Base-by-base conservation (phyloP, 2,113 vertebrate species). In the Glaucidium brasilianum region DNA sequence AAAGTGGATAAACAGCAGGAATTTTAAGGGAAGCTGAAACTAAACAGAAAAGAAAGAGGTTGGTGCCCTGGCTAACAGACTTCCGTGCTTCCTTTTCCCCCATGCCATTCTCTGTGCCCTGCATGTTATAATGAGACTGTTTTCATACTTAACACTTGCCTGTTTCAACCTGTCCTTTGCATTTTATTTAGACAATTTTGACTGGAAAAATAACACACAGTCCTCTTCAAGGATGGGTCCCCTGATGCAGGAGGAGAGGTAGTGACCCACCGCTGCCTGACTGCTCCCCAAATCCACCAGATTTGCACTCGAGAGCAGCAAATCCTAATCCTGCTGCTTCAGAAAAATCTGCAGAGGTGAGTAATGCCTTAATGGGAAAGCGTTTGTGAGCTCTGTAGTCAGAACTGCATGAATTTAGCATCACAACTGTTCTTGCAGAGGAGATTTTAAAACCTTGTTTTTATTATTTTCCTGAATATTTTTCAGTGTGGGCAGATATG, bases 1-100 rank as follows among this genome's bases (percentile, higher is more conserved):
- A 95, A 96, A 96, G 80, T 85, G 88, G 96, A 94, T 92, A 91
- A 93, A 96, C 94, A 94, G 91, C 74, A 95, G 86, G 92, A 95
- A 87, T 96, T 91, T 88, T 75, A 87, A 94, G 60, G 84, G 69
- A 95, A 91, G 86, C 69, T 84, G 83, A 85, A 95, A 75, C 29
- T 35, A 59, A 94, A 85, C n/a, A 81, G 91, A 84, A 75, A 88
- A 81, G 88, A 77, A 91, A 13, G 66, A 94, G 66, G 73, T 14
- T 88, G 81, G 56, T 85, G 62, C 50, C 32, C 83, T 39, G 52
- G 73, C 91, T 39, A 63, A 74, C 35, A 83, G 75, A 75, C 88
- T 64, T 66, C 56, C 67, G 72, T 43, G 56, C 53, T 56, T 52
- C 62, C 69, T 52, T 25, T 16, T 12, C 32, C 72, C 27, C 21